A percentile compares a stretch with the other conserved stretches of the same genome.
These are phyloP conservation scores for Tenualosa thibaudeaui DNA, from an alignment of 2,797 vertebrate species.

Conservation along the genomic window DNA sequence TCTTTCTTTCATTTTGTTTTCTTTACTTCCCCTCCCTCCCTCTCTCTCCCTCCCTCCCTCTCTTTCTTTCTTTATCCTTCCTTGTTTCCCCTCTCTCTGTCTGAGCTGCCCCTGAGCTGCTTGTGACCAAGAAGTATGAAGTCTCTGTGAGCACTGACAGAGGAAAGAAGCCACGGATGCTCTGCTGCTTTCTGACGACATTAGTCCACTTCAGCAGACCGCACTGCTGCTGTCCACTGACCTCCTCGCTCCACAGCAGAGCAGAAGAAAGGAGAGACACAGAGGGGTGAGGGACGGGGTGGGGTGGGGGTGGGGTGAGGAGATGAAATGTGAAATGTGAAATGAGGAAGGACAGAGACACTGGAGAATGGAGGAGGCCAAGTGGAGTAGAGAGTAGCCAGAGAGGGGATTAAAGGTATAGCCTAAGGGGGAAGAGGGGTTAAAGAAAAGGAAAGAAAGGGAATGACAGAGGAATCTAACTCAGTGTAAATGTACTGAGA, in stretches of 20 bases:
- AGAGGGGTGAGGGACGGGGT: not conserved
- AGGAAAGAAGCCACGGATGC: constrained; percentile 37
- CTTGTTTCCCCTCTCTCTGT: not conserved
- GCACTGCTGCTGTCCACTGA: constrained; percentile 47
- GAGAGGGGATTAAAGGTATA: not conserved
- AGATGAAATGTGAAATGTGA: not conserved
- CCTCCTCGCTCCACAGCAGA: constrained; percentile 32
- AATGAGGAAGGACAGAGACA: too few relatives aligned
- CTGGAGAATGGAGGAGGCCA: too few relatives aligned
- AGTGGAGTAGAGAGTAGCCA: not conserved
- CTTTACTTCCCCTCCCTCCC: too few relatives aligned
- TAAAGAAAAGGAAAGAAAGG: too few relatives aligned
- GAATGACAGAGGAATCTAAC: not conserved
- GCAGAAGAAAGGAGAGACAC: not conserved
- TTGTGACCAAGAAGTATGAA: constrained; percentile 31
- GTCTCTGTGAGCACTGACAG: constrained; percentile 43
- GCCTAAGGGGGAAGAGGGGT: not conserved
- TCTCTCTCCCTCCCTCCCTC: not conserved
- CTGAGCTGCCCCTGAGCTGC: constrained; percentile 12
- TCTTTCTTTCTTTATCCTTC: not conserved
- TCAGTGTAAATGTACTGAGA: not conserved
- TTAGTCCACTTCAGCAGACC: constrained; percentile 57
- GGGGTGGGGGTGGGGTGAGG: not conserved
- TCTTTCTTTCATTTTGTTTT: not conserved
- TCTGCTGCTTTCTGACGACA: constrained; percentile 59